A percentile compares a stretch with the other conserved stretches of the same genome.
phyloP scores from a whole-genome alignment of 2,888 invertebrate genomes.

The Bruchidius siliquastri region DNA sequence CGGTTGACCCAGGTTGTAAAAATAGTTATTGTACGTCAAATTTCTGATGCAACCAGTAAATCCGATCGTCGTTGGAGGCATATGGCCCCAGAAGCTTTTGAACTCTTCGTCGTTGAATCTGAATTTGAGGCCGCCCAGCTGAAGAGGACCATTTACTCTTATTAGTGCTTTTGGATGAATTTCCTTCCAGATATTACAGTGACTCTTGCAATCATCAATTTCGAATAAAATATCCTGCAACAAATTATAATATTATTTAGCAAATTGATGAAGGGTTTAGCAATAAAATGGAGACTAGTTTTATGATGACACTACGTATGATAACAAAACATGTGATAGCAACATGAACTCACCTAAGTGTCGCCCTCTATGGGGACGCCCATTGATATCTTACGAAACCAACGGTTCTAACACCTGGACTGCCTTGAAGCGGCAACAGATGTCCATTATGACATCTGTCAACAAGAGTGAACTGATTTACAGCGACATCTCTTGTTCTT shows the following conservation, averaged over 20 bases:
- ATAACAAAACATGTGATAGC: no score
- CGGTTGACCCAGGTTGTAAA: conserved; percentile 84
- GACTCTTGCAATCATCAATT: conserved; percentile 44
- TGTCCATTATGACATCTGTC: no score
- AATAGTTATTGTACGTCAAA: conserved; percentile 79
- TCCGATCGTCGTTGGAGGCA: conserved; percentile 63
- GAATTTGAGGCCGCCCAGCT: conserved; percentile 73
- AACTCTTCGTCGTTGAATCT: conserved; percentile 60
- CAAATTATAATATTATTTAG: conserved; percentile 31
- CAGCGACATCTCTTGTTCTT: no score
- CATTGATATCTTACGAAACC: no score
- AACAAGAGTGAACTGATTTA: no score
- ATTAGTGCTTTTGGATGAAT: conserved; percentile 35
- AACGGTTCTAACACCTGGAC: no score
- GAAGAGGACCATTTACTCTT: conserved; percentile 79
- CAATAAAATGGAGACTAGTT: no score
- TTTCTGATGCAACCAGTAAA: conserved; percentile 90
- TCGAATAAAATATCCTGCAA: conserved; percentile 40
- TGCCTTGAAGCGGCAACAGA: no score
- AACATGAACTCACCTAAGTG: no score
- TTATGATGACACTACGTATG: no score
- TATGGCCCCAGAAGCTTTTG: conserved; percentile 64
- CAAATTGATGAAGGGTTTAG: not conserved
- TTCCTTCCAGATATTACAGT: conserved; percentile 36
- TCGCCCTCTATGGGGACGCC: no score